Evolutionary conservation across 2,888 invertebrate genomes (phyloP).

Genomic region (Venustoraphidia nigricollis): DNA sequence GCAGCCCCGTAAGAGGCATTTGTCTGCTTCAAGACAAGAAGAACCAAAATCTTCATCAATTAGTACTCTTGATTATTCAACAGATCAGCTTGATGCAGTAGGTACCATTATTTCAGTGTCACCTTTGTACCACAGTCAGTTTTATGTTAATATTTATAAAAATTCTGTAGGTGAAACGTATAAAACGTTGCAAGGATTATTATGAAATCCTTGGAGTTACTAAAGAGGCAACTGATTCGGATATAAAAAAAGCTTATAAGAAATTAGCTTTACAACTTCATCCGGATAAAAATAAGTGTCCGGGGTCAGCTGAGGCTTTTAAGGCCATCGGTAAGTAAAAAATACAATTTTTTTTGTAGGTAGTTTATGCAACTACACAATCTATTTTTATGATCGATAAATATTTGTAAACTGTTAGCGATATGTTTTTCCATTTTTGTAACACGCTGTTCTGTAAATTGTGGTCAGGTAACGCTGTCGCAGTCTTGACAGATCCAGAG

Average conservation of each 20-base stretch:
- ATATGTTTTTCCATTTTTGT: too few species aligned
- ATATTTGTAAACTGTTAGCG: neutral
- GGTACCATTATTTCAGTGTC: neutral
- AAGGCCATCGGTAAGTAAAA: conserved; percentile 41
- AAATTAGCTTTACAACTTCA: conserved; percentile 84
- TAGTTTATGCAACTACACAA: neutral
- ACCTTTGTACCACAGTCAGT: neutral
- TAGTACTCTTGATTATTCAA: conserved; percentile 45
- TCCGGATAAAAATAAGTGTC: conserved; percentile 96
- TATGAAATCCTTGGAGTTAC: conserved; percentile 83
- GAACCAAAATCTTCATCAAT: conserved; percentile 18
- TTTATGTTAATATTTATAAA: neutral
- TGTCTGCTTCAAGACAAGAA: conserved; percentile 21
- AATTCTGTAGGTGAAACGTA: conserved; percentile 25
- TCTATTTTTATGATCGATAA: neutral
- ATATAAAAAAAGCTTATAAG: conserved; percentile 83
- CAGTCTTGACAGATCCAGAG: conserved; percentile 78
- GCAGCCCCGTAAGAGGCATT: conserved; percentile 22
- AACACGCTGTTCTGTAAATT: neutral
- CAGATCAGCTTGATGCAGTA: conserved; percentile 55
- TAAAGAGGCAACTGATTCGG: conserved; percentile 77
- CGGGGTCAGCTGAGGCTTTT: conserved; percentile 92
- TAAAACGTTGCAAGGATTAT: conserved; percentile 82
- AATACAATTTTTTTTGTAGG: neutral
- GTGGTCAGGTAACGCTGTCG: conserved; percentile 87